Base-by-base conservation (phyloP, 2,113 vertebrate species). In the Alethe diademata region DNA sequence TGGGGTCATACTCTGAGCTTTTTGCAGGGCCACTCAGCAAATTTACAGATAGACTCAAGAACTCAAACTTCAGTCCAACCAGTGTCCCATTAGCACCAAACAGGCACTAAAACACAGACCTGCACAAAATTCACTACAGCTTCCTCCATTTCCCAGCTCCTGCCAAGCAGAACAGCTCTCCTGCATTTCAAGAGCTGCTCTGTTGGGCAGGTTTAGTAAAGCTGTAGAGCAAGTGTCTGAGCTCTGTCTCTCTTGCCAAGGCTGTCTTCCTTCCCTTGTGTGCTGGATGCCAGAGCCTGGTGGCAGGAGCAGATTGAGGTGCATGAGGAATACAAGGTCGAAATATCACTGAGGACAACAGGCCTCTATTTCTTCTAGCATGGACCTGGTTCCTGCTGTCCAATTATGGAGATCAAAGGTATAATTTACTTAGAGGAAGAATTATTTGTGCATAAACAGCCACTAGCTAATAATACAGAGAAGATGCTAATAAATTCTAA, bases 401-500 rank as follows among this genome's bases (percentile, higher is more conserved):
- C 78, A 67, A 81, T 94, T 96, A 78, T 1, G 13, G 64, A 93
- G 75, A 90, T 67, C 79, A 95, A 95, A 96, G 79, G 40, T 84
- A 18, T 90, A 80, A 92, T 90, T 94, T 93, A 83, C 76, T 86
- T 88, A 93, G 47, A 95, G 75, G 93, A 85, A 88, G 85, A 95
- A 93, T 93, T 94, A 94, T 90, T 95, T 80, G 29, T 51, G 43
- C 75, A 80, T 90, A 96, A 95, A 73, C 86, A 82, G 40, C 71
- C 67, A 93, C 60, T 80, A 93, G 91, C 48, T 88, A 95, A 93
- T 92, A 95, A 93, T 67, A 56, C n/a, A 66, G 82, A 85, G 71
- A 92, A 90, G 85, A 83, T 84, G 88, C 93, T 96, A 95, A 95
- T 92, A 95, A 95, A 97, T 90, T 86, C 64, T 62, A 86, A 71